A percentile compares a stretch with the other conserved stretches of the same genome.
These are phyloP conservation scores for Phoenicopterus ruber DNA, from an alignment of 2,113 vertebrate genomes.

Conservation along the genomic window DNA sequence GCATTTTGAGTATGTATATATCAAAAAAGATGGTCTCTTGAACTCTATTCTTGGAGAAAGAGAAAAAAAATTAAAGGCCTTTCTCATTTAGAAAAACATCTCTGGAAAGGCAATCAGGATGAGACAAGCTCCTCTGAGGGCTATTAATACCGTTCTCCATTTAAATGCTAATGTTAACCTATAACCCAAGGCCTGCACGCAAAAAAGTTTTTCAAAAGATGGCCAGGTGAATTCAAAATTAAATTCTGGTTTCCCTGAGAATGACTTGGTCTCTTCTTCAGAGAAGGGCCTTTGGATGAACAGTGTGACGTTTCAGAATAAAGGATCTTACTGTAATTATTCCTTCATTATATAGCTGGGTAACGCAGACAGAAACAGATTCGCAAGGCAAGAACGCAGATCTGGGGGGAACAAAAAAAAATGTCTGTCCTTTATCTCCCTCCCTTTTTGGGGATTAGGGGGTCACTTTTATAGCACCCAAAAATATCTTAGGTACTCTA, in stretches of 20 bases:
- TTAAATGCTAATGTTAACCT: conserved; percentile 73
- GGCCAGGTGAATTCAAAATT: conserved; percentile 48
- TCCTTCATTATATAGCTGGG: not conserved
- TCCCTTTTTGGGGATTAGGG: not conserved
- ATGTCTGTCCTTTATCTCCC: not conserved
- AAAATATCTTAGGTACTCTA: not conserved
- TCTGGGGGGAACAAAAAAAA: not conserved
- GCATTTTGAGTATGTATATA: not conserved
- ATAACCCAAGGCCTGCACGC: conserved; percentile 27
- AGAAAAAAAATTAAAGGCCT: not conserved
- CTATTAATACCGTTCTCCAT: conserved; percentile 51
- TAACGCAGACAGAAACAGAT: accelerated
- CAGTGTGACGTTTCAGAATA: not conserved
- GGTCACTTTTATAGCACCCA: not conserved
- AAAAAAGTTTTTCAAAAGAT: conserved; percentile 1
- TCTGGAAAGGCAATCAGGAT: conserved; percentile 17
- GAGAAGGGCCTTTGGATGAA: not conserved
- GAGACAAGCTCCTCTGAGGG: conserved; percentile 40
- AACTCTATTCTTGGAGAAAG: conserved; percentile 6
- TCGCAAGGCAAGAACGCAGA: not conserved
- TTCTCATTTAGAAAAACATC: conserved; percentile 17
- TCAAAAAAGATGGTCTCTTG: not conserved
- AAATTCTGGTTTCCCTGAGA: conserved; percentile 49
- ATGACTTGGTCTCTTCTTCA: not conserved
- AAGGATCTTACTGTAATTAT: conserved; percentile 6